A percentile compares a stretch with the other conserved stretches of the same genome.
phyloP scores from a whole-genome alignment of 2,797 vertebrate genomes.

The Sardinella longiceps region DNA sequence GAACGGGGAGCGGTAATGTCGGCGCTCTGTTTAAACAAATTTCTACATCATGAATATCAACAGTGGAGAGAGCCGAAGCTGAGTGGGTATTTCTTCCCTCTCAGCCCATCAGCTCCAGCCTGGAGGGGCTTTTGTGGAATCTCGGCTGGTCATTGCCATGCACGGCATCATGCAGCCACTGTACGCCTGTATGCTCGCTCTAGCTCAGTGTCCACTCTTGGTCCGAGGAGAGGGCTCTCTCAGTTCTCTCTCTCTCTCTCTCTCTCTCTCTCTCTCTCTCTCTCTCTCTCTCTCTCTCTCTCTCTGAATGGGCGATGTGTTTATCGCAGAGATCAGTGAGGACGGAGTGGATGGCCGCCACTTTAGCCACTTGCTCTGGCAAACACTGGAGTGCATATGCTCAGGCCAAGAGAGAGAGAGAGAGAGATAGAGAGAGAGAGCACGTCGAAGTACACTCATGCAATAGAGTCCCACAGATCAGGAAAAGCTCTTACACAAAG shows the following conservation, averaged over 20 bases:
- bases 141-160: not conserved
- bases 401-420: not conserved
- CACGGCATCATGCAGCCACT: not conserved
- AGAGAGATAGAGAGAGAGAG: not conserved
- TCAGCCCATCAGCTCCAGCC: slow-evolving; percentile 35
- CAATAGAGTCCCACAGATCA: slow-evolving; percentile 6
- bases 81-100: slow-evolving; percentile 29
- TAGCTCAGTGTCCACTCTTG: not conserved
- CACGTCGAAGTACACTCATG: not conserved
- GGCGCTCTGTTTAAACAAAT: slow-evolving; percentile 85
- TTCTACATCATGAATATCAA: slow-evolving; percentile 68
- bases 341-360: slow-evolving; percentile 8
- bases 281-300: slow-evolving; percentile 4
- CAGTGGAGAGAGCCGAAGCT: slow-evolving; percentile 38
- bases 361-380: slow-evolving; percentile 12
- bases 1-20: slow-evolving; percentile 79
- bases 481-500: slow-evolving; percentile 19
- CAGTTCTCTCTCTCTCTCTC: not conserved
- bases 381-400: not conserved
- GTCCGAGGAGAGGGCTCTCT: not conserved
- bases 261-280: slow-evolving; percentile 1
- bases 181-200: not conserved
- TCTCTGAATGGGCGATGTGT: slow-evolving; percentile 17
- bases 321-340: slow-evolving; percentile 26
- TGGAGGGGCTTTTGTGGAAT: not conserved